Conservation (phyloP, 2,113 vertebrate genomes). For the Phylloscopus trochilus region DNA sequence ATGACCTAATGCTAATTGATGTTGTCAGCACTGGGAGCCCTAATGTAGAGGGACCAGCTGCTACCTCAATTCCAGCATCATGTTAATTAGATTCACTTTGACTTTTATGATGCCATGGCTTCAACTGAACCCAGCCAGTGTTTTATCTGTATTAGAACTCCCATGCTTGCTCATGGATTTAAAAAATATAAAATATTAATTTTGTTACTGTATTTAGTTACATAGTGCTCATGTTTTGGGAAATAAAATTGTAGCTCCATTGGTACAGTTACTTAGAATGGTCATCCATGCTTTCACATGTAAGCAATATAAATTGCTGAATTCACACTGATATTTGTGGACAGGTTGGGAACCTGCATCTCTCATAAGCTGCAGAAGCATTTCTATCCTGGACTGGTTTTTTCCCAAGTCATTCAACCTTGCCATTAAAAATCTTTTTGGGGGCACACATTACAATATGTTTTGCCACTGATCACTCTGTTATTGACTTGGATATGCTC, state of each 20-base stretch:
- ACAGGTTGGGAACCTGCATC: not conserved
- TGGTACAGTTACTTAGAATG: not conserved
- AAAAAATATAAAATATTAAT: not conserved
- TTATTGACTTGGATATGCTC: not conserved
- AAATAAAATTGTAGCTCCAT: not conserved
- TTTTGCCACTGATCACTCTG: not conserved
- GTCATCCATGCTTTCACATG: not conserved
- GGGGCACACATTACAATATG: not conserved
- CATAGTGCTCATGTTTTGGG: rapidly evolving
- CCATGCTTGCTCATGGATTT: not conserved
- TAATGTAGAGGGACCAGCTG: not conserved
- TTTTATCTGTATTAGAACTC: not conserved
- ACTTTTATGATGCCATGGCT: not conserved
- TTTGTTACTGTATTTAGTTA: not conserved
- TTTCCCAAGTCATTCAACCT: not conserved
- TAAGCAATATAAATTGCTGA: not conserved
- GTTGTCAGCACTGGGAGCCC: not conserved
- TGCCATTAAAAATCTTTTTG: not conserved
- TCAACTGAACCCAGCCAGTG: not conserved
- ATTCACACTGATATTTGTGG: not conserved
- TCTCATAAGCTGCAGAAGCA: not conserved
- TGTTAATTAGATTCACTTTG: not conserved
- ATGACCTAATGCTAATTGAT: not conserved
- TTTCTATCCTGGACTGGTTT: not conserved
- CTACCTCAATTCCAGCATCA: not conserved